Conservation (phyloP, 2,797 vertebrate genomes). For the Xyrichtys novacula region DNA sequence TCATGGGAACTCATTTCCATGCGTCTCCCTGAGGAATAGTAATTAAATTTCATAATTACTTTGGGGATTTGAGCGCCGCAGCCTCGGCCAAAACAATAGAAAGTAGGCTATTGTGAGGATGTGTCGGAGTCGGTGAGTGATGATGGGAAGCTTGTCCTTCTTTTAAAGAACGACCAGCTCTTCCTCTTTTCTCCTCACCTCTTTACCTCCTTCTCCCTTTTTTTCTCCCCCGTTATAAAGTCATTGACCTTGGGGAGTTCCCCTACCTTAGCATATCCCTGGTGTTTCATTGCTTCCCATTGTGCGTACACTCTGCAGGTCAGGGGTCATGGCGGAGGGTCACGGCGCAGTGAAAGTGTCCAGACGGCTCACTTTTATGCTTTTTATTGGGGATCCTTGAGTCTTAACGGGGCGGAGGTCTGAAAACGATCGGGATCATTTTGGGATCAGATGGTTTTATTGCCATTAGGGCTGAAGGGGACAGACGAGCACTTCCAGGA, state of each 20-base stretch:
- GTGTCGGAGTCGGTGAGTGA: constrained; percentile 9
- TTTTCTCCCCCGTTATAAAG: constrained; percentile 61
- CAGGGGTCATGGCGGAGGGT: constrained; percentile 69
- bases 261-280: constrained; percentile 65
- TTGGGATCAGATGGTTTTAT: constrained; percentile 67
- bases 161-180: constrained; percentile 7
- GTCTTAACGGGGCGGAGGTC: constrained; percentile 56
- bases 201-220: neutral
- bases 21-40: constrained; percentile 72
- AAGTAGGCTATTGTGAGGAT: constrained; percentile 67
- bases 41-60: constrained; percentile 88
- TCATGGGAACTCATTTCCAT: constrained; percentile 72
- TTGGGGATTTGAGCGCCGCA: constrained; percentile 74
- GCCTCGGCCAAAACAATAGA: constrained; percentile 62
- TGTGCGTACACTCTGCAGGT: constrained; percentile 72
- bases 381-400: constrained; percentile 61
- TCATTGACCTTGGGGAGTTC: constrained; percentile 67
- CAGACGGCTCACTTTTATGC: constrained; percentile 72
- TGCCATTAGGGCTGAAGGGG: constrained; percentile 37
- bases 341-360: constrained; percentile 64
- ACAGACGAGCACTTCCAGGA: constrained; percentile 53
- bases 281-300: constrained; percentile 76
- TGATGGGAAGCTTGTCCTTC: constrained; percentile 20
- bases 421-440: constrained; percentile 71
- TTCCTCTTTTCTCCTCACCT: constrained; percentile 6